Base-by-base conservation (phyloP, 2,888 invertebrate species). In the Cerceris ruficornis region DNA sequence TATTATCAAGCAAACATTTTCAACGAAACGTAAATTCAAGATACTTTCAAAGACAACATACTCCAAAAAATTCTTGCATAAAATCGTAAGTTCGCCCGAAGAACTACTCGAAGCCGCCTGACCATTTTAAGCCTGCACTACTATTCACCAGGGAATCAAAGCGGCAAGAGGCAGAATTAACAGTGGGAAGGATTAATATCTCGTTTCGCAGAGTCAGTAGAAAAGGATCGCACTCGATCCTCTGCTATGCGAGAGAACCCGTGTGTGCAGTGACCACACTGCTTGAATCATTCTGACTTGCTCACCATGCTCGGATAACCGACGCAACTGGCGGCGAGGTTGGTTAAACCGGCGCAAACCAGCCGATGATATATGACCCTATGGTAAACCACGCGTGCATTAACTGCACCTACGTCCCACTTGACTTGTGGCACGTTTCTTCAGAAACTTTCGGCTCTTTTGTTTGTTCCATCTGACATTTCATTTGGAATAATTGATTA, bases 351-450 rank as follows among this genome's bases (percentile, higher is more conserved):
- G 71, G 70, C 82, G 68, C 79, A 74, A 75, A 82, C 77, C 77
- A 76, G 76, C 80, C 89, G 86, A 90, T 91, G 90, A 91, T 91
- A 84, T 88, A 90, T 86, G 90, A 85, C 79, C 85, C 84, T 82
- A 87, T 79, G 90, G 90, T 89, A 89, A 90, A 90, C 91, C 89
- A 87, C 87, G 81, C 79, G 74, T 83, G 79, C 84, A 85, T 84
- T 76, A 74, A 87, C 83, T 82, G 67, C 81, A 68, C 79, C 76
- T 55, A 54, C 42, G 64, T 70, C 71, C 42, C 60, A 55, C 52
- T 64, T 11, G 6, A 14, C 39, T 68, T 67, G 71, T 68, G 61
- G 55, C 66, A 11, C 11, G 43, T 60, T 67, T 59, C 72, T 77
- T 75, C 11, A 13, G 8, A 59, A 66, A 55, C 46, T 39, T 43